Conservation (phyloP, 2,797 vertebrate species). For the Pelodytes ibericus region DNA sequence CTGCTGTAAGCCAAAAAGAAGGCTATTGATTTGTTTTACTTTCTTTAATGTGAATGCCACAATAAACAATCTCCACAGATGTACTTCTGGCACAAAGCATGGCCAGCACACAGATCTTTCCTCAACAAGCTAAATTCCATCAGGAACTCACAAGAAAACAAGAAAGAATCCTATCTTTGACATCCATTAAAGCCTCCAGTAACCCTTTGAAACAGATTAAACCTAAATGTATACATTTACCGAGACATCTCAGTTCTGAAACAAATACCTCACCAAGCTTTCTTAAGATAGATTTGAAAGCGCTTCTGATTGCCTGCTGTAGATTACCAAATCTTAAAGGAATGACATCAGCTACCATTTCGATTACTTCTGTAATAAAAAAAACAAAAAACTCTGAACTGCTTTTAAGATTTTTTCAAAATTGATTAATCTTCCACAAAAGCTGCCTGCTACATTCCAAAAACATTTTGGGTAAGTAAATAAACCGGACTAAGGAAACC, state of each 20-base stretch:
- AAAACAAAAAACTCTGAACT: slow-evolving; percentile 4
- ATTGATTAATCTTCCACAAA: slow-evolving; percentile 49
- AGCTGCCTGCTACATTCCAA: slow-evolving; percentile 41
- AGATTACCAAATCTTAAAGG: slow-evolving; percentile 48
- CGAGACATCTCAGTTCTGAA: slow-evolving; percentile 41
- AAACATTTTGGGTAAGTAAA: slow-evolving; percentile 30
- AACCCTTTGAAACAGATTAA: slow-evolving; percentile 42
- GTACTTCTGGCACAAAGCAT: neutral
- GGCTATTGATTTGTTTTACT: neutral
- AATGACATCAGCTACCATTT: slow-evolving; percentile 9
- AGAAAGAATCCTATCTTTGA: neutral
- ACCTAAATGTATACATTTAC: slow-evolving; percentile 35
- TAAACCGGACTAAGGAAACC: neutral
- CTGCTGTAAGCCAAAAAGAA: neutral
- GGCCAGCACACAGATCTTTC: neutral
- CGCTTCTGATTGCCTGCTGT: slow-evolving; percentile 29
- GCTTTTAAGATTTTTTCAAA: slow-evolving; percentile 51
- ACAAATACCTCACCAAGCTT: slow-evolving; percentile 39
- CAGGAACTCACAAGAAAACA: neutral
- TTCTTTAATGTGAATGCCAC: neutral
- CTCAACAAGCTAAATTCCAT: neutral
- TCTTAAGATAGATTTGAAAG: slow-evolving; percentile 39
- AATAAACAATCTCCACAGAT: neutral
- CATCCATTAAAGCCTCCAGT: slow-evolving; percentile 13
- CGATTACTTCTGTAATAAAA: slow-evolving; percentile 28